These are phyloP conservation scores for Clarias gariepinus DNA, from an alignment of 2,113 vertebrate genomes.

Conservation along the genomic window DNA sequence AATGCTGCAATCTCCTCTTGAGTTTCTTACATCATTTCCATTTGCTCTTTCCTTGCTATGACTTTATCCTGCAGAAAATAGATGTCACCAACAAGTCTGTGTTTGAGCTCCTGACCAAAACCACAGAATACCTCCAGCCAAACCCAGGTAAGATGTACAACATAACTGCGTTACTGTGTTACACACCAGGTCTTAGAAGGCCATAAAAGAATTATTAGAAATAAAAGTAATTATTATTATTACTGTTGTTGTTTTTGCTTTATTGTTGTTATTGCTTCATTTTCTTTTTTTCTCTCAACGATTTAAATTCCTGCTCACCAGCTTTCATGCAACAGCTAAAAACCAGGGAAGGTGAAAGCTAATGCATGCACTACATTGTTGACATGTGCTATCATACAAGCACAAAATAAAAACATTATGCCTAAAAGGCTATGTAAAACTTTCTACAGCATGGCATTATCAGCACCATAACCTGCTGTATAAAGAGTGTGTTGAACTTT, in stretches of 20 bases:
- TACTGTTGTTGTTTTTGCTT: background rate
- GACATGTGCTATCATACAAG: too few species aligned
- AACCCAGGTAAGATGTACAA: conserved; percentile 82
- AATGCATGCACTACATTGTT: background rate
- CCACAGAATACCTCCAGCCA: conserved; percentile 92
- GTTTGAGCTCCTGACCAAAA: conserved; percentile 87
- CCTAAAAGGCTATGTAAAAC: too few species aligned
- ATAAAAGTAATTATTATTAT: background rate
- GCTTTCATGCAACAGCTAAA: background rate
- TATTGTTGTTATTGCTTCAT: background rate
- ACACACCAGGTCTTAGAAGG: background rate
- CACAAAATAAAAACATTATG: too few species aligned
- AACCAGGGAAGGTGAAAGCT: background rate
- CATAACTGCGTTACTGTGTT: background rate
- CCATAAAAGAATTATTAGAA: background rate
- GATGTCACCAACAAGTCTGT: conserved; percentile 92
- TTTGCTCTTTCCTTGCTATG: background rate
- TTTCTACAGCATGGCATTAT: too few species aligned
- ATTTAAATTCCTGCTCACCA: background rate
- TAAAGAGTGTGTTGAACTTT: too few species aligned
- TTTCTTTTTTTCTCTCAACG: background rate
- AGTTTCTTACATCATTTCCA: background rate
- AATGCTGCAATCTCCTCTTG: background rate
- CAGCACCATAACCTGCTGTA: too few species aligned
- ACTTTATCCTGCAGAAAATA: conserved; percentile 81